These are phyloP conservation scores for Diadumene lineata DNA, from an alignment of 92 coral and sea anemone species.

Conservation along the genomic window DNA sequence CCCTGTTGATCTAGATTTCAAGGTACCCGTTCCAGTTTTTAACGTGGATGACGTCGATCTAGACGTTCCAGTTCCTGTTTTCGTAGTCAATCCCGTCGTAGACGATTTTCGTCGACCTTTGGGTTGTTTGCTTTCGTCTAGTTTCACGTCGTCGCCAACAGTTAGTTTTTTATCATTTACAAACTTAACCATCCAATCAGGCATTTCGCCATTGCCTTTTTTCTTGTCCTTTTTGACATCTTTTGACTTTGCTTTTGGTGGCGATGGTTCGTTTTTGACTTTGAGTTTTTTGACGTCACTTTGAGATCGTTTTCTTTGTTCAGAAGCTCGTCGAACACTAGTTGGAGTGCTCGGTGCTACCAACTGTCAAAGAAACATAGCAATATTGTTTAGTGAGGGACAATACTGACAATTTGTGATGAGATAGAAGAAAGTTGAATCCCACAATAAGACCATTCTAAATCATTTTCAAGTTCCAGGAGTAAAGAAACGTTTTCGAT, in stretches of 20 bases:
- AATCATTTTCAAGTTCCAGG: too few species aligned
- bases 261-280: constrained; percentile 2
- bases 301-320: constrained; percentile 32
- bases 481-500: too few species aligned
- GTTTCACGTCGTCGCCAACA: constrained; percentile 79
- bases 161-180: constrained; percentile 69
- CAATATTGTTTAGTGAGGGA: background rate
- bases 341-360: constrained; percentile 70
- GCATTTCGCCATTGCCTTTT: constrained; percentile 71
- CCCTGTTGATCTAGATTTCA: constrained; percentile 38
- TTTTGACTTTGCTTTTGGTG: constrained; percentile 12
- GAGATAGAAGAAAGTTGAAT: too few species aligned
- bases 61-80: constrained; percentile 46
- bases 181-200: constrained; percentile 86
- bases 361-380: constrained; percentile 38
- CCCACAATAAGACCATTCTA: too few species aligned
- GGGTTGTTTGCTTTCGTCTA: constrained; percentile 57
- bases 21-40: constrained; percentile 37
- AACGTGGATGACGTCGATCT: background rate
- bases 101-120: constrained; percentile 38
- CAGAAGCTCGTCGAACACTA: constrained; percentile 35
- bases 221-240: constrained; percentile 36
- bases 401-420: too few species aligned
- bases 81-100: constrained; percentile 14
- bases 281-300: constrained; percentile 11